Evolutionary conservation across 2,888 invertebrate genomes (phyloP).

Genomic region (Gonocerus acuteangulatus): DNA sequence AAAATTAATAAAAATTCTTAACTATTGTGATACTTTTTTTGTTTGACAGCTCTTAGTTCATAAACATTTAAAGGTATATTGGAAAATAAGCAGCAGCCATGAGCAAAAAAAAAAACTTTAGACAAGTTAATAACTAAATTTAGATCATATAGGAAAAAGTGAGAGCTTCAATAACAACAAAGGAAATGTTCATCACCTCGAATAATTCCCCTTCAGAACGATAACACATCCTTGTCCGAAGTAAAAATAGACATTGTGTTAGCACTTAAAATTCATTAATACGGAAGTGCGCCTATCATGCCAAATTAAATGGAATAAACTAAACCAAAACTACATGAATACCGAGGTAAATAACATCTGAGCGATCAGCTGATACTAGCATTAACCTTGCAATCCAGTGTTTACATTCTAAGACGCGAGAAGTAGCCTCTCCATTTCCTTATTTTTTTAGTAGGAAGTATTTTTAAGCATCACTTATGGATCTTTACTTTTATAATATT

Average conservation of each 20-base stretch:
- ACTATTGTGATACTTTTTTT: no score
- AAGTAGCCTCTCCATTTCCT: no score
- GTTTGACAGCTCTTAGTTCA: no score
- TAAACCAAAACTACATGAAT: slow-evolving; percentile 13
- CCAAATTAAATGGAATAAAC: not conserved
- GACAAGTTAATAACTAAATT: no score
- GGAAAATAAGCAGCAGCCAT: no score
- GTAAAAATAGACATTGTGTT: not conserved
- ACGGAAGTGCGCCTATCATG: not conserved
- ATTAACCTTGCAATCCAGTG: slow-evolving; percentile 24
- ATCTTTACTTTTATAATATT: no score
- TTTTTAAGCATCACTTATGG: no score
- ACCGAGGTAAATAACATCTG: slow-evolving; percentile 25
- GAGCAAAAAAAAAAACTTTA: no score
- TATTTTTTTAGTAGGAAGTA: no score
- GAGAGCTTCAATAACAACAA: not conserved
- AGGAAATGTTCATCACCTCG: not conserved
- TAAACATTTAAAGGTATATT: no score
- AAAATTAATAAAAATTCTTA: no score
- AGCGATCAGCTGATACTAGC: slow-evolving; percentile 14
- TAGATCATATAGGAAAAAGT: not conserved
- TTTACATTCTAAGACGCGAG: no score
- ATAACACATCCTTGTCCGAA: not conserved
- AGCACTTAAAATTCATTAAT: not conserved
- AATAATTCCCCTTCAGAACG: not conserved